Base-by-base conservation (phyloP, 2,888 invertebrate genomes). In the Drosophila demipolita region DNA sequence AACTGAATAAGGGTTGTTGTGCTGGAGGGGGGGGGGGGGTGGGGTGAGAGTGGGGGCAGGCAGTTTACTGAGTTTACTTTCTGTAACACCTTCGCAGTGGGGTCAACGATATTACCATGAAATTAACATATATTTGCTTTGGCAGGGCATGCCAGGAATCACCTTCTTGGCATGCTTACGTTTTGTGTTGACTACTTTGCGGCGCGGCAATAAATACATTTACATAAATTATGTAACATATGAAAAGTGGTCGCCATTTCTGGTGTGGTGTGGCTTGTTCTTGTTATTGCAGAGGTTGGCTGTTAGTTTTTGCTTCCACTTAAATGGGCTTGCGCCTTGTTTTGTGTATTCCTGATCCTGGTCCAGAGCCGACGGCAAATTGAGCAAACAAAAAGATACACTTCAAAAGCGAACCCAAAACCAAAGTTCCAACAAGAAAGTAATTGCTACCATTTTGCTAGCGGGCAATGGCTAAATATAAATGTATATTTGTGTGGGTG, bases 91-190 rank as follows among this genome's bases (percentile, higher is more conserved):
- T 87, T 72, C 29, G 66, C 52, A 60, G 73, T 29, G 62, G 32
- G 35, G 73, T 75, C 79, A 88, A 76, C 79, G 85, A 78, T 82
- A 89, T 88, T 89, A 82, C 72, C 85, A 87, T 83, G 85, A 85
- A 85, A 89, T 88, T 87, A 75, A 80, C 85, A 89, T 89, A 87
- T 90, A 89, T 88, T 90, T 85, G 73, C 72, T 76, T 87, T 78
- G 68, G 64, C 80, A 64, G 66, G 63, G 72, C 63, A 52, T 45
- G 38, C 54, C 26, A 7, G 20, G 26, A 29, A 35, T 17, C 40
- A 20, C 29, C 23, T n/a, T n/a, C 15, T 17, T 38, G 23, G 26
- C 15, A 11, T 20, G n/a, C 32, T n/a, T 17, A 42, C 62, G 59
- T 53, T 60, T 53, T 52, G 20, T 45, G 66, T 65, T 78, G 72